Conservation (phyloP, 1,140 invertebrate genomes). For the Calephelis nemesis region DNA sequence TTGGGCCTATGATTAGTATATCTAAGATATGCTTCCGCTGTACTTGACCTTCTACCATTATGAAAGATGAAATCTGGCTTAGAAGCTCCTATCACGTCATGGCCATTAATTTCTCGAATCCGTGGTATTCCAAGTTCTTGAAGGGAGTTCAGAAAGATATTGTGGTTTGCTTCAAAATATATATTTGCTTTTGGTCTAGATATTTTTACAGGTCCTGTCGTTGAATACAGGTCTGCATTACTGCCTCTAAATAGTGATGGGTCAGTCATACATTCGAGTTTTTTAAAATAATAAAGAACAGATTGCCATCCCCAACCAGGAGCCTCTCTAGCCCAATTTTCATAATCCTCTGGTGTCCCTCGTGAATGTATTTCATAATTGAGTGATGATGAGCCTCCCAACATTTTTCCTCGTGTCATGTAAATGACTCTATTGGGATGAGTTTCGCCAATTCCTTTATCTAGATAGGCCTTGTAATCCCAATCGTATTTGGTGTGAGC, state of each 20-base stretch:
- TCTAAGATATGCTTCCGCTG: constrained; percentile 81
- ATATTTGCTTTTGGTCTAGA: constrained; percentile 45
- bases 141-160: constrained; percentile 47
- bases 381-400: constrained; percentile 86
- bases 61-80: constrained; percentile 80
- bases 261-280: constrained; percentile 62
- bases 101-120: constrained; percentile 56
- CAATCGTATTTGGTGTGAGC: constrained; percentile 57
- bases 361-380: constrained; percentile 91
- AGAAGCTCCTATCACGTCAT: constrained; percentile 47
- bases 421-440: constrained; percentile 41
- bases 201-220: constrained; percentile 50
- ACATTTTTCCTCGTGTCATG: constrained; percentile 73
- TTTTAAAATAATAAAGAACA: constrained; percentile 72
- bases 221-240: constrained; percentile 51
- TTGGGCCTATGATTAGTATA: constrained; percentile 79
- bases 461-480: constrained; percentile 49
- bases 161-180: constrained; percentile 42
- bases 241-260: constrained; percentile 41
- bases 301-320: constrained; percentile 90
- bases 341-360: constrained; percentile 87
- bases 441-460: constrained; percentile 41
- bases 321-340: constrained; percentile 82
- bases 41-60: constrained; percentile 82
- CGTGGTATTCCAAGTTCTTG: constrained; percentile 57